Evolutionary conservation across 2,888 invertebrate species (phyloP).

Genomic region (Cosmopolites sordidus): DNA sequence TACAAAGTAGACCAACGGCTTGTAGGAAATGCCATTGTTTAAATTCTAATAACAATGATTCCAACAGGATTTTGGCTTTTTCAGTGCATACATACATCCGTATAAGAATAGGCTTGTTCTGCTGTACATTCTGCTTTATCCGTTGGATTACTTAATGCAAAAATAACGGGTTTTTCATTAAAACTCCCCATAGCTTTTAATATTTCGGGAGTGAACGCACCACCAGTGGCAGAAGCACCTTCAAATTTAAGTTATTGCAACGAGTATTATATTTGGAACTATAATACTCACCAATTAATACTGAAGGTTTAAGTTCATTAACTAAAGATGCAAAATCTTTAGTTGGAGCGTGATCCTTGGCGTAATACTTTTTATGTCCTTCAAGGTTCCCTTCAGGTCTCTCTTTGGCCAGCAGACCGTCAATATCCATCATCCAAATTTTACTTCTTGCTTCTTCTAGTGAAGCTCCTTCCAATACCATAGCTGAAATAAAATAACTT

Average conservation of each 20-base stretch:
- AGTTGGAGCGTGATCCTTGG: slow-evolving; percentile 72
- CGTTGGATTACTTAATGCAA: slow-evolving; percentile 98
- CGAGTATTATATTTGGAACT: not conserved
- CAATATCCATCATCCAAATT: slow-evolving; percentile 96
- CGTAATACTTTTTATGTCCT: slow-evolving; percentile 79
- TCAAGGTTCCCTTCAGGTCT: slow-evolving; percentile 76
- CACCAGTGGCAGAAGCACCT: slow-evolving; percentile 81
- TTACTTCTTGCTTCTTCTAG: slow-evolving; percentile 71
- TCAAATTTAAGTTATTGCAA: not conserved
- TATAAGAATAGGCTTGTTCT: slow-evolving; percentile 86
- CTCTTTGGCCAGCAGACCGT: slow-evolving; percentile 86
- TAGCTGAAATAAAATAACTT: slow-evolving; percentile 70
- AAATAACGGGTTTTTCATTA: slow-evolving; percentile 87
- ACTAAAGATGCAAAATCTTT: slow-evolving; percentile 79
- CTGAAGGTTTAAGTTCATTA: slow-evolving; percentile 74
- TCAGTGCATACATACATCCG: slow-evolving; percentile 64
- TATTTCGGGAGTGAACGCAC: slow-evolving; percentile 89
- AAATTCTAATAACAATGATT: slow-evolving; percentile 4
- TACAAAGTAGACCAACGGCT: no score
- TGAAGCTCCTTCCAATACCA: slow-evolving; percentile 75
- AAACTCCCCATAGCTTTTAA: slow-evolving; percentile 78
- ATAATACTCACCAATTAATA: slow-evolving; percentile 68
- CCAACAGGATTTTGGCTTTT: not conserved
- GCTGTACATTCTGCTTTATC: slow-evolving; percentile 99
- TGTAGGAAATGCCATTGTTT: no score